Evolutionary conservation across 1,140 invertebrate genomes (phyloP), one percentile per base, ranked within the genome.

Genomic region (Drosophila bifasciata): DNA sequence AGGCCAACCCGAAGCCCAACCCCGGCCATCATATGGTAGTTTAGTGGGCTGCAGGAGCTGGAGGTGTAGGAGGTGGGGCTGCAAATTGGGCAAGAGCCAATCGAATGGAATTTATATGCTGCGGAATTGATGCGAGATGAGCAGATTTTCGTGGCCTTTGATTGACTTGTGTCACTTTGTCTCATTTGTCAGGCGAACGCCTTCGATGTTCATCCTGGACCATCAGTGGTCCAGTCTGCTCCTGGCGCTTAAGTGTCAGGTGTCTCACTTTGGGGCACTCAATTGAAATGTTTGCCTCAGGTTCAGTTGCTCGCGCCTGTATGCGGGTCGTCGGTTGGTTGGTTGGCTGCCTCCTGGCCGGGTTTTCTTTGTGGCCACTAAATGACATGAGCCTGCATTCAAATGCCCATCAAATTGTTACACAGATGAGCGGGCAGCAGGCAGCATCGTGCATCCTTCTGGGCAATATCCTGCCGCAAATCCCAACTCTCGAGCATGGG

Each of bases 91-190:
- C 55, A 49, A 64, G 52, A 28, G 58, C 36, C 75, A 48, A 76
- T 60, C 61, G 67, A 70, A 59, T 78, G 76, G 79, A 88, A 79
- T 89, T 88, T 83, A 88, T 88, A 89, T 77, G 84, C 72, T 62
- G 60, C 63, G 63, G 11, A 7, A 25, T 25, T 8, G 32, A 4
- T 36, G 32, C 32, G 32, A 13, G 32, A 36, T 36, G 32, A 36
- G 32, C 67, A n/a, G n/a, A 71, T 74, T 75, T 86, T 79, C 62
- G 77, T 73, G 70, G 58, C 58, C 89, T 85, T 83, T 90, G 88
- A 90, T 90, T 90, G 88, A 90, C 88, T 90, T 85, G 89, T 90
- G 88, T 90, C 88, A 90, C 77, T 90, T 90, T 90, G 88, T 90
- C 88, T 90, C 89, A 90, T 90, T 90, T 90, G 88, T 90, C 88